Conservation (phyloP, 2,888 invertebrate genomes). For the Phania funesta region DNA sequence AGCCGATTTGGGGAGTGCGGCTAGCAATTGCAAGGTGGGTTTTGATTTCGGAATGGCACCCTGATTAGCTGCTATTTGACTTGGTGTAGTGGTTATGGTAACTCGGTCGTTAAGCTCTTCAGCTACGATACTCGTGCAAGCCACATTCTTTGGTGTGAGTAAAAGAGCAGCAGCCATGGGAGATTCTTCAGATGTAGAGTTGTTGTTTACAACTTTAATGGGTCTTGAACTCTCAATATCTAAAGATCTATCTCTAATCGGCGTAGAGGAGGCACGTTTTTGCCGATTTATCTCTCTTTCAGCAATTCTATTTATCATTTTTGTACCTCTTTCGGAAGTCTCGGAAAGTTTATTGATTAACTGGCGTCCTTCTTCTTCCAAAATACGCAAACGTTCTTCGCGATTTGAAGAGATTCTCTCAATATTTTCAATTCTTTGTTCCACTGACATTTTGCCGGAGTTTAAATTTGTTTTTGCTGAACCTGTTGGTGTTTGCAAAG, state of each 20-base stretch:
- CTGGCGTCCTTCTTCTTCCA: constrained; percentile 91
- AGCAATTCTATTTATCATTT: constrained; percentile 76
- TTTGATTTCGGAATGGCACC: constrained; percentile 71
- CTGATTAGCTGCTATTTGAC: constrained; percentile 72
- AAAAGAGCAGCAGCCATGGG: constrained; percentile 57
- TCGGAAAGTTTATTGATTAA: constrained; percentile 81
- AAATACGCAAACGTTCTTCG: constrained; percentile 79
- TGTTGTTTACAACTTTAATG: constrained; percentile 2
- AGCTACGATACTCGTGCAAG: constrained; percentile 73
- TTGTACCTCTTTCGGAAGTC: constrained; percentile 76
- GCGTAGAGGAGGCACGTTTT: constrained; percentile 60
- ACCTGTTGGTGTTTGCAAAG: neutral
- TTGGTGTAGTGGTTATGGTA: constrained; percentile 75
- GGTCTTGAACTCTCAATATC: constrained; percentile 56
- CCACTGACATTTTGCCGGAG: constrained; percentile 66
- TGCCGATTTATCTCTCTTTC: constrained; percentile 74
- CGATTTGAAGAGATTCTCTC: constrained; percentile 75
- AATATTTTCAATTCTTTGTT: constrained; percentile 76
- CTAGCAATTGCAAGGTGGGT: constrained; percentile 73
- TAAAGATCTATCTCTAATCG: constrained; percentile 59
- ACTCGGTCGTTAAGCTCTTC: constrained; percentile 72
- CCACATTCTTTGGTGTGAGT: constrained; percentile 71
- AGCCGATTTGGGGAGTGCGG: constrained; percentile 66
- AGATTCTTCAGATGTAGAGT: constrained; percentile 11
- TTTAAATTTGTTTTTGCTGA: neutral